Evolutionary conservation across 2,113 vertebrate species (phyloP), one percentile per base, ranked within the genome.

Genomic region (Lucifuga dentata): DNA sequence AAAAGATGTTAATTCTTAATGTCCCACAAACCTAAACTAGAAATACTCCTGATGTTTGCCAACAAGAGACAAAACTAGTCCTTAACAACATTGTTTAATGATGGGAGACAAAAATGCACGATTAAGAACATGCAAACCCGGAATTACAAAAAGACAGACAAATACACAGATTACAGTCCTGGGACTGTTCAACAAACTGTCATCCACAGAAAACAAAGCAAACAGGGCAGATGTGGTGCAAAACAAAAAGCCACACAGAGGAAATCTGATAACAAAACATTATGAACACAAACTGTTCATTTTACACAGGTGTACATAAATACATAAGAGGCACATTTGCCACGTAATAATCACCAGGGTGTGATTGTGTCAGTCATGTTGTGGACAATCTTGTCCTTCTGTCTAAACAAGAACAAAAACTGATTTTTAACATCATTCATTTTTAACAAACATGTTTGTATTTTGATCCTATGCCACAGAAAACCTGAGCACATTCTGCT

Each of bases 41-140:
- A n/a, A n/a, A n/a, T n/a, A n/a, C n/a, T n/a, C n/a, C n/a, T n/a
- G n/a, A 29, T 29, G 26, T 29, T 3, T 29, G 7, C 11, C 13
- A n/a, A 50, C 11, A 23, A 23, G 3, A 57, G 36, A 46, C 11
- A n/a, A n/a, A n/a, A 63, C 0, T 7, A 11, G 38, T 2, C 66
- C 39, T 39, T 68, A 78, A 63, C 66, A 75, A 76, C 51, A 74
- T 36, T 60, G 48, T 91, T 90, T 90, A 89, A 88, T 92, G 64
- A 73, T 55, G 49, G 51, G 45, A 65, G 56, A 81, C 71, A 60
- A 71, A 65, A 74, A 50, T 7, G 43, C 64, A 81, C 68, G 62
- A 74, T 76, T 81, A 56, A 73, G 52, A 73, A 88, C 88, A 86
- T 90, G 89, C 89, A 68, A 76, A 85, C 52, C 33, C 45, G 35